These are phyloP conservation scores for Doris montereyensis DNA, from an alignment of 2,888 invertebrate genomes.

Conservation along the genomic window DNA sequence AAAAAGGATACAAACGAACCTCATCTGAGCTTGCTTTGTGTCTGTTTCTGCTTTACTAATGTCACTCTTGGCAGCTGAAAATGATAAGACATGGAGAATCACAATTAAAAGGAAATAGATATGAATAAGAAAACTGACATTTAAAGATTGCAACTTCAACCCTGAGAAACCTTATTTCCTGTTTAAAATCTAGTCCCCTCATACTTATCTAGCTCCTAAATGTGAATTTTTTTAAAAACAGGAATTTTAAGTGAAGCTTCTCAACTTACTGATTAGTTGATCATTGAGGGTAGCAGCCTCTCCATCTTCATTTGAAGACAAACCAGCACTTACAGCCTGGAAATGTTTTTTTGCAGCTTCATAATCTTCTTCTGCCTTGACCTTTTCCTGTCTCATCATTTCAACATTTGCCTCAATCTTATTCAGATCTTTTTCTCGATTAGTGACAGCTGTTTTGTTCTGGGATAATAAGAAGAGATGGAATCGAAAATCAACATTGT, in stretches of 20 bases:
- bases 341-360: constrained; percentile 83
- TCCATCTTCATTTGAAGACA: constrained; percentile 84
- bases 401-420: constrained; percentile 78
- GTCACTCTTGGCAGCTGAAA: constrained; percentile 82
- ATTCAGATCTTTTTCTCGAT: constrained; percentile 76
- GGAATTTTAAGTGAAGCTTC: background rate
- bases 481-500: no score
- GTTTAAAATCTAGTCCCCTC: no score
- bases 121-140: no score
- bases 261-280: constrained; percentile 85
- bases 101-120: no score
- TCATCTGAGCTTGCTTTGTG: constrained; percentile 85
- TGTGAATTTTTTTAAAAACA: background rate
- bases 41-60: constrained; percentile 85
- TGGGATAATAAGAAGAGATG: constrained; percentile 52
- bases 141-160: no score
- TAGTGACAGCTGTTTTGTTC: constrained; percentile 76
- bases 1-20: constrained; percentile 46
- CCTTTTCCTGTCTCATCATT: constrained; percentile 80
- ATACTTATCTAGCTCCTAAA: no score
- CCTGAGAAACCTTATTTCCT: no score
- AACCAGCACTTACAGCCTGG: constrained; percentile 88
- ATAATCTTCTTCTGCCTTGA: constrained; percentile 80
- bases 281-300: constrained; percentile 87
- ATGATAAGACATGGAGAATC: no score